Evolutionary conservation across 2,113 vertebrate genomes (phyloP), one percentile per base, ranked within the genome.

Genomic region (Patagioenas fasciata): DNA sequence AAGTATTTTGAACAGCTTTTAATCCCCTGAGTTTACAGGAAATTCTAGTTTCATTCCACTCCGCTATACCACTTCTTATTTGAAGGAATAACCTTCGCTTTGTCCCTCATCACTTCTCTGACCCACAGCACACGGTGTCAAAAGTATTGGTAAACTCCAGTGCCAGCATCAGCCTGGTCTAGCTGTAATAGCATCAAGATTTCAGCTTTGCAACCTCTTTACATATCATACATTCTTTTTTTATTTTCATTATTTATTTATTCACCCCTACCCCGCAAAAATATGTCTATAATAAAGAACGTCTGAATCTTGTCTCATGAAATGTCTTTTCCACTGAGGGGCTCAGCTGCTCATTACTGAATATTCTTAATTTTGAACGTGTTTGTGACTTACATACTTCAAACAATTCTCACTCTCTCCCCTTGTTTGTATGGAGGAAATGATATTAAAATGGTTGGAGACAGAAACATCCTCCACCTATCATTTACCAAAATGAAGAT

Each of bases 41-140:
- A 91, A 89, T 96, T 96, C 89, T 96, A 89, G 75, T 95, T 97
- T 97, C 58, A 91, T 96, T 96, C 34, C 48, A 78, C 58, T 97
- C 94, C 29, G 25, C 25, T 78, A 83, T 85, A 31, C 53, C 65
- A 54, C 58, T 62, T 89, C 79, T 97, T 95, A 71, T 89, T 95
- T 84, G 89, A 91, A 94, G 51, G 71, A 94, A 96, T 94, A 95
- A 97, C 94, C 83, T 96, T 97, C 62, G 47, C 15, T 78, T 96
- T 93, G 32, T 80, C 67, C 29, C 40, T 85, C 50, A 93, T 87
- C 38, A 58, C 13, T 72, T 86, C 85, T 88, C 79, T 96, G 56
- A 56, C 80, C n/a, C 16, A 54, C 50, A 83, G 57, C 34, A 58
- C 57, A 80, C 65, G 28, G 38, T 85, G 20, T 32, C 92, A 85